phyloP scores from a whole-genome alignment of 2,888 invertebrate species.

The Lasioglossum leucozonium region DNA sequence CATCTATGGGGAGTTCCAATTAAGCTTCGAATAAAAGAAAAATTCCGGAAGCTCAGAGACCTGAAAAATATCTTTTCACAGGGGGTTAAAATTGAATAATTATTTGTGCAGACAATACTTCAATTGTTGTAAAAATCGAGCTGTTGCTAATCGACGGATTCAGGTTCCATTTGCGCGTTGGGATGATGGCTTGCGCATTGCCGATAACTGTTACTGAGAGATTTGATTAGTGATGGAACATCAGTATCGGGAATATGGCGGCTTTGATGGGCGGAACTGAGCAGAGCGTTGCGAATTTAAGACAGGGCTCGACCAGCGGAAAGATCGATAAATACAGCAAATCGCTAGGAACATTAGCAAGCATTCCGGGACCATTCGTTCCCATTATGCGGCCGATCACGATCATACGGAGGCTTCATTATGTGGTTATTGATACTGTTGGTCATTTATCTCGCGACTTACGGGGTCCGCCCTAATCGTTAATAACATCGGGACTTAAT shows the following conservation, averaged over 20 bases:
- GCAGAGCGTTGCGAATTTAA: slow-evolving; percentile 8
- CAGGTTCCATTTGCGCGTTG: background rate
- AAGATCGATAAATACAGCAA: slow-evolving; percentile 8
- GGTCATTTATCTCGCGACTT: slow-evolving; percentile 28
- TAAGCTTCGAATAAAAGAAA: too few species aligned
- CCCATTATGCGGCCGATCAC: slow-evolving; percentile 1
- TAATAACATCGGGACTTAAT: slow-evolving; percentile 54
- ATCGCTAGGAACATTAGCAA: slow-evolving; percentile 10
- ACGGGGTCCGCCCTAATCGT: slow-evolving; percentile 20
- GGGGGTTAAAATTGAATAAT: too few species aligned
- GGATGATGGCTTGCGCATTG: background rate
- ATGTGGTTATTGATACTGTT: slow-evolving; percentile 1
- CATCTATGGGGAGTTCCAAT: too few species aligned
- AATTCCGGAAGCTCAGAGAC: background rate
- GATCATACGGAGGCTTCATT: slow-evolving; percentile 11
- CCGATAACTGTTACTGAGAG: background rate
- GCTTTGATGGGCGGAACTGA: background rate
- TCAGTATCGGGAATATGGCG: background rate
- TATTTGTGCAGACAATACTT: too few species aligned
- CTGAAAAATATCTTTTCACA: background rate
- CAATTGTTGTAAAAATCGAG: background rate
- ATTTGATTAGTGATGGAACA: background rate
- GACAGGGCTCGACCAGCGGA: background rate
- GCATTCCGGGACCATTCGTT: background rate
- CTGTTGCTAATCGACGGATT: background rate